Evolutionary conservation across 2,888 invertebrate species (phyloP).

Genomic region (Melanostoma mellinum): DNA sequence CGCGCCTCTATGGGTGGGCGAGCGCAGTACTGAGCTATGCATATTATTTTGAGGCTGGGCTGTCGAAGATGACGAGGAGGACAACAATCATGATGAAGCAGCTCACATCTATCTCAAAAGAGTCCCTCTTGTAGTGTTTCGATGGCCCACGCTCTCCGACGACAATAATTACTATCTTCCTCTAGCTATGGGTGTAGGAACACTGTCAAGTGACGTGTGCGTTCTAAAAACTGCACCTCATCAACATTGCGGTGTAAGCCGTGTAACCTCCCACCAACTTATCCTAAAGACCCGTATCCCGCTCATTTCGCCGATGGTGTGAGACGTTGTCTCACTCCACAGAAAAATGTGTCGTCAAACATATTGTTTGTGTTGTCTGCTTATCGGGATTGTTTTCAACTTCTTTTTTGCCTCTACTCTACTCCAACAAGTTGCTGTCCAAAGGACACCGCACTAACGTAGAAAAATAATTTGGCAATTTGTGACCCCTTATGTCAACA

Average conservation of each 20-base stretch:
- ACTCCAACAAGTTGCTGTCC: slow-evolving; percentile 64
- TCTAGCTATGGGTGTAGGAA: slow-evolving; percentile 24
- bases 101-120: slow-evolving; percentile 36
- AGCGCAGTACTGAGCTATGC: slow-evolving; percentile 38
- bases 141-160: slow-evolving; percentile 68
- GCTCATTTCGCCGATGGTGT: slow-evolving; percentile 24
- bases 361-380: slow-evolving; percentile 65
- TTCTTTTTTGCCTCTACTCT: slow-evolving; percentile 16
- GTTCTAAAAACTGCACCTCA: slow-evolving; percentile 62
- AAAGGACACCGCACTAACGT: slow-evolving; percentile 18
- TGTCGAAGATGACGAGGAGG: slow-evolving; percentile 71
- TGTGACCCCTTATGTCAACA: slow-evolving; percentile 71
- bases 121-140: slow-evolving; percentile 53
- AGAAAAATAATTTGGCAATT: slow-evolving; percentile 71
- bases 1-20: slow-evolving; percentile 73
- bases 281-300: slow-evolving; percentile 39
- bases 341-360: slow-evolving; percentile 62
- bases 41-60: slow-evolving; percentile 55
- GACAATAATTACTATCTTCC: slow-evolving; percentile 56
- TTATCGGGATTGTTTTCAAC: slow-evolving; percentile 53
- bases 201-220: slow-evolving; percentile 48
- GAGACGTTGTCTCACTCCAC: slow-evolving; percentile 30
- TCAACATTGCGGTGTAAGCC: slow-evolving; percentile 19
- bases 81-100: slow-evolving; percentile 68
- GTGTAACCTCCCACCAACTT: slow-evolving; percentile 64